These are phyloP conservation scores for Gallinago undulata DNA, from an alignment of 2,113 vertebrate species.

Conservation along the genomic window DNA sequence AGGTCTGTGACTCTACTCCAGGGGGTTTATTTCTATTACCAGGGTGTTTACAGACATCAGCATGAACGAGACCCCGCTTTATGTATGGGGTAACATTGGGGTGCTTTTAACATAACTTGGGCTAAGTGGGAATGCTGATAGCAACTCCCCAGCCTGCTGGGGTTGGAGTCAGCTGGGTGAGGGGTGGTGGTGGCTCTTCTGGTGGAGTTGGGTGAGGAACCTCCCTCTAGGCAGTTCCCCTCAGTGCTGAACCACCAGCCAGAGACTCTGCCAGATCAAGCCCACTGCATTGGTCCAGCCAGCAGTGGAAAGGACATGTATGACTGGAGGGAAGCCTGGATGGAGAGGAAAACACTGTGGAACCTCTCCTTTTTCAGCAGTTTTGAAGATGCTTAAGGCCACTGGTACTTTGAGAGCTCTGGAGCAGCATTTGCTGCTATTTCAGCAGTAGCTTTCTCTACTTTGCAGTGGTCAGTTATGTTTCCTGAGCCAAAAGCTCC, in stretches of 20 bases:
- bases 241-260: neutral
- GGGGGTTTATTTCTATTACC: neutral
- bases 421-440: neutral
- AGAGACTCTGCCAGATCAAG: neutral
- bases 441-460: neutral
- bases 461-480: neutral
- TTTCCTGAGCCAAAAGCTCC: neutral
- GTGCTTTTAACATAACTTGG: rapidly evolving
- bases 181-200: neutral
- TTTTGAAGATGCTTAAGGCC: neutral
- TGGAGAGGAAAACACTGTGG: neutral
- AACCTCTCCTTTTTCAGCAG: neutral
- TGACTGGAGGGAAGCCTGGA: neutral
- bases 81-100: too few species aligned
- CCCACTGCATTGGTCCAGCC: neutral
- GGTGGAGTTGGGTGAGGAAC: neutral
- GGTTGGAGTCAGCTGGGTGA: neutral
- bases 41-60: neutral
- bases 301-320: neutral
- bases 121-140: neutral
- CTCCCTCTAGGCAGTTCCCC: neutral
- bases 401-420: neutral
- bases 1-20: neutral
- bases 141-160: too few species aligned
- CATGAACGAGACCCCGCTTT: too few species aligned